Base-by-base conservation (phyloP, 2,888 invertebrate genomes). In the Polydesmus complanatus region DNA sequence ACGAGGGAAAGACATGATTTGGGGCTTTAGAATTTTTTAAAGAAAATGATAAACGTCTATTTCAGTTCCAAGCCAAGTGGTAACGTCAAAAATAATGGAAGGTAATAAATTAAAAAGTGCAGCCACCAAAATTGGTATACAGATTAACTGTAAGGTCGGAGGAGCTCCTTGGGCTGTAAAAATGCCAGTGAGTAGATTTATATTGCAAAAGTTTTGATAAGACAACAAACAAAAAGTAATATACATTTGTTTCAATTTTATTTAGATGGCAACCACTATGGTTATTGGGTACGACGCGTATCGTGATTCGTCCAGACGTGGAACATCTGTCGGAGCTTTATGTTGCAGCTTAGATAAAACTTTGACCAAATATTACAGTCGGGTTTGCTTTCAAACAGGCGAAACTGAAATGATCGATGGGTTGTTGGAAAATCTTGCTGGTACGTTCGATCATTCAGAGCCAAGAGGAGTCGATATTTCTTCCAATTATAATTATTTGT, bases 61-160 rank as follows among this genome's bases (percentile, higher is more conserved):
- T 37, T 1, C 67, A 74, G 74, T 75, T 8, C 74, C 75, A 2
- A 72, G 72, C 57, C 76, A 76, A 64, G 71, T 73, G 49, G 69
- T 76, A 14, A 64, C 67, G 1, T 66, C 69, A 51, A 75, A 75
- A 0, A 61, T 75, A 11, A 63, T 52, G 1, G 57, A 60, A 22
- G 70, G 72, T 63, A 70, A 73, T 57, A 73, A 71, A 68, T 67
- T 75, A 64, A 83, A 86, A 82, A 86, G 88, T 0, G 85, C 95
- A 52, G 89, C 88, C 0, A 91, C 92, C 0, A 96, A 96, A 77
- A 83, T 96, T 0, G 88, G 87, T 0, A 87, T 96, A 19, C 96
- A 97, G 71, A 81, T 97, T 67, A 90, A 89, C 71, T 90, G 91
- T 68, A 97, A 96, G 77, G 73, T 95, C 37, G 93, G 94, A 22